Conservation (phyloP, 2,888 invertebrate species). For the Conistra vaccinii region DNA sequence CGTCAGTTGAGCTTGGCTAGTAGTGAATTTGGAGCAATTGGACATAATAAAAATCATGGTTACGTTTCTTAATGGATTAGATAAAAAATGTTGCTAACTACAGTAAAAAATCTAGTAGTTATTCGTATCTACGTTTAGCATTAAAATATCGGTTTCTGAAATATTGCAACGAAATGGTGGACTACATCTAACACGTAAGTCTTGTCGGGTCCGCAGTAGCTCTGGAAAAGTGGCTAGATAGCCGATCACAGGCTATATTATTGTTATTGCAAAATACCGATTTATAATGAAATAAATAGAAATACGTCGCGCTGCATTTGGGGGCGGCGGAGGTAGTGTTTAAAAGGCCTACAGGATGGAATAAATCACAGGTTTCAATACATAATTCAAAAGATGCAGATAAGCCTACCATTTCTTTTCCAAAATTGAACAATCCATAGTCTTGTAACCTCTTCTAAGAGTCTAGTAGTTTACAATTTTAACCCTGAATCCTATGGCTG, state of each 20-base stretch:
- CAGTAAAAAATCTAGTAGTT: background rate
- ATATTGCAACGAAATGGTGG: background rate
- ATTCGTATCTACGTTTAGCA: background rate
- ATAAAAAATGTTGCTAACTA: background rate
- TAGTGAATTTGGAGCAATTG: slow-evolving; percentile 57
- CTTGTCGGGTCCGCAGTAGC: accelerated
- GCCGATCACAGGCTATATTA: background rate
- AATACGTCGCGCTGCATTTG: background rate
- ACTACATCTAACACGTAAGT: background rate
- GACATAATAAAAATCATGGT: slow-evolving; percentile 13
- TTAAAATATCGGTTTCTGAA: background rate
- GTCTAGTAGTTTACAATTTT: background rate
- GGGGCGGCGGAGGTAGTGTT: background rate
- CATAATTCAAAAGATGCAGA: background rate
- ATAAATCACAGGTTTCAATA: background rate
- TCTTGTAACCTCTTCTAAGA: background rate
- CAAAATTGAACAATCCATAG: too few relatives aligned
- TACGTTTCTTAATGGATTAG: slow-evolving; percentile 15
- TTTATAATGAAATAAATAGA: background rate
- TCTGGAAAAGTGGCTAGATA: background rate
- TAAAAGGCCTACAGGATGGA: background rate
- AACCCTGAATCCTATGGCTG: background rate
- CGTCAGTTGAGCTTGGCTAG: slow-evolving; percentile 63
- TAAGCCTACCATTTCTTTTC: background rate
- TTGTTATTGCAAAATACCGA: background rate